Base-by-base conservation (phyloP, 2,113 vertebrate species). In the Bettongia penicillata region DNA sequence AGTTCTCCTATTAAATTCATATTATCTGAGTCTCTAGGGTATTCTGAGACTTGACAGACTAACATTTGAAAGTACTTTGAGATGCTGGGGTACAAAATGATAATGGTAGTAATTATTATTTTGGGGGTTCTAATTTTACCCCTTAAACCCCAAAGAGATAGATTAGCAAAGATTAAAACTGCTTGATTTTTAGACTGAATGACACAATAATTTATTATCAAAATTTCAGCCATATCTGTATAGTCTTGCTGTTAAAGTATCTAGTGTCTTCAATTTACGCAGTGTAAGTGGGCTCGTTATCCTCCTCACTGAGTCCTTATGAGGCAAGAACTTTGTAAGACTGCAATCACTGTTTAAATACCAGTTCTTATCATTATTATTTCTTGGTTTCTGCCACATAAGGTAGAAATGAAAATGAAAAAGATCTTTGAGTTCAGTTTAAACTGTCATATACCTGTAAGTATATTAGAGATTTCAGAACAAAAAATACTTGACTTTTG, bases 1-100 rank as follows among this genome's bases (percentile, higher is more conserved):
- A 37, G 89, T 51, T 97, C 93, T 91, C 43, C 57, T 68, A 10
- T 49, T 37, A 37, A 93, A 50, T 55, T 47, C 68, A 84, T 84
- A 49, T 47, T 84, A 28, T 90, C 31, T 93, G 57, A 0, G n/a
- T 31, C 25, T 31, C 91, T 48, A 93, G 92, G n/a, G 51, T 61
- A 53, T 94, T 95, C 91, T 93, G 92, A 93, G 93, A 91, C 95
- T 96, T 94, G 48, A 48, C 91, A 92, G 47, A 91, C 90, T 68
- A 95, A 90, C 16, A 25, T 94, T 94, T 51, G 89, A 91, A 28
- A 95, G 91, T 94, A 95, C 91, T 96, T 92, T 92, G 97, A 93
- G 94, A 89, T 55, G 93, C 55, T 91, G 92, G 84, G 95, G 93
- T 90, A 11, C 51, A 89, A 55, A 68, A 51, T 6, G 61, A 96